Evolutionary conservation across 2,888 invertebrate species (phyloP).

Genomic region (Cryptus viduatorius): DNA sequence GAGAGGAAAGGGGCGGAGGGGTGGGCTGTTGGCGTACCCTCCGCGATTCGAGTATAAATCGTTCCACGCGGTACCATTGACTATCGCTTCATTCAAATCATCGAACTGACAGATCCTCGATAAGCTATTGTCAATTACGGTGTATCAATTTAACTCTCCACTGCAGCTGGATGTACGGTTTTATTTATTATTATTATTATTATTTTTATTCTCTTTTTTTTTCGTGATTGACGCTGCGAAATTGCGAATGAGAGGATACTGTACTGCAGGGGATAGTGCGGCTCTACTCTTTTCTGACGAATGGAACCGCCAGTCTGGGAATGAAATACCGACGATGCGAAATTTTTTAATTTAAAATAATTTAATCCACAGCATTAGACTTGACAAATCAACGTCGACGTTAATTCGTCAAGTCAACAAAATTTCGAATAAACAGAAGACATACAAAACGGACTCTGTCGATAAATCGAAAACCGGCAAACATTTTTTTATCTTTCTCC

Average conservation of each 20-base stretch:
- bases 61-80: conserved; percentile 62
- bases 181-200: conserved; percentile 52
- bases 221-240: conserved; percentile 78
- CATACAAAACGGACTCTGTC: no score
- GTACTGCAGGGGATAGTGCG: neutral
- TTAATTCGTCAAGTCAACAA: conserved; percentile 43
- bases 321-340: conserved; percentile 65
- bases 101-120: conserved; percentile 78
- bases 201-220: conserved; percentile 63
- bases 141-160: conserved; percentile 77
- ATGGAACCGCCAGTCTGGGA: conserved; percentile 50
- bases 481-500: no score
- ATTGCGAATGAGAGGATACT: conserved; percentile 64
- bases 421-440: neutral
- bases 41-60: conserved; percentile 47
- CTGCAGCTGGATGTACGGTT: conserved; percentile 73
- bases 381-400: conserved; percentile 39
- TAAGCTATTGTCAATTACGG: conserved; percentile 81
- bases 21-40: neutral
- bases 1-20: neutral
- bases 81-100: conserved; percentile 77
- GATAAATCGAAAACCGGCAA: neutral
- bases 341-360: conserved; percentile 5
- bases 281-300: neutral
- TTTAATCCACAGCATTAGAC: conserved; percentile 24